phyloP scores from a whole-genome alignment of 2,888 invertebrate species.

The Drosophila anomelani region DNA sequence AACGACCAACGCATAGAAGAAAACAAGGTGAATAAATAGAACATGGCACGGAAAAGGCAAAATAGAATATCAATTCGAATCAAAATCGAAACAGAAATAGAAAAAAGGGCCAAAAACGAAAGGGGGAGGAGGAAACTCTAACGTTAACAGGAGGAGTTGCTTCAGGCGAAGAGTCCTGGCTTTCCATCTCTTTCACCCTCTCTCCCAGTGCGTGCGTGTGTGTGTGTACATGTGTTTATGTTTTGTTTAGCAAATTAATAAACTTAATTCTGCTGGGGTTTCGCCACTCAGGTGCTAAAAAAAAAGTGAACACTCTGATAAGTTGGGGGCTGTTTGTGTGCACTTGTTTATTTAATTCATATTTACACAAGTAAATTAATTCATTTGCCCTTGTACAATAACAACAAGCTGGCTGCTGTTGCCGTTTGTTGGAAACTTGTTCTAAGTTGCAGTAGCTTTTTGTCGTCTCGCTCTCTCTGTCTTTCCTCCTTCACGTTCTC shows the following conservation, averaged over 20 bases:
- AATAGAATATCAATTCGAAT: constrained; percentile 28
- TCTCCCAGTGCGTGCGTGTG: constrained; percentile 27
- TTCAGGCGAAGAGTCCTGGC: constrained; percentile 61
- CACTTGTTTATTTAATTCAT: constrained; percentile 67
- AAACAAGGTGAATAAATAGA: constrained; percentile 73
- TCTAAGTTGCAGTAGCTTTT: constrained; percentile 31
- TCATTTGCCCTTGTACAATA: constrained; percentile 70
- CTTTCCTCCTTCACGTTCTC: constrained; percentile 8
- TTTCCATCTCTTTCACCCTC: constrained; percentile 1
- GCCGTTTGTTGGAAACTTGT: constrained; percentile 44
- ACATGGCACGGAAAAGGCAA: constrained; percentile 37
- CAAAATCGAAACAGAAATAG: constrained; percentile 60
- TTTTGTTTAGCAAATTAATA: constrained; percentile 73
- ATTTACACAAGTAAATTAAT: constrained; percentile 59
- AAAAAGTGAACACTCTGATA: constrained; percentile 54
- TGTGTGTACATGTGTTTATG: constrained; percentile 55
- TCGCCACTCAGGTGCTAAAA: constrained; percentile 56
- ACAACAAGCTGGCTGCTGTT: constrained; percentile 36
- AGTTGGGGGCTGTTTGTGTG: constrained; percentile 33
- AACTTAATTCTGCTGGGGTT: constrained; percentile 50
- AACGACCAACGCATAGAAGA: constrained; percentile 62
- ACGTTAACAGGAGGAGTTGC: constrained; percentile 27
- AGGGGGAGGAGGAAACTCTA: background rate
- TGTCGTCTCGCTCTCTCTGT: background rate
- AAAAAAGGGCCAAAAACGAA: constrained; percentile 31